Evolutionary conservation across 2,888 invertebrate species (phyloP).

Genomic region (Lithosia quadra): DNA sequence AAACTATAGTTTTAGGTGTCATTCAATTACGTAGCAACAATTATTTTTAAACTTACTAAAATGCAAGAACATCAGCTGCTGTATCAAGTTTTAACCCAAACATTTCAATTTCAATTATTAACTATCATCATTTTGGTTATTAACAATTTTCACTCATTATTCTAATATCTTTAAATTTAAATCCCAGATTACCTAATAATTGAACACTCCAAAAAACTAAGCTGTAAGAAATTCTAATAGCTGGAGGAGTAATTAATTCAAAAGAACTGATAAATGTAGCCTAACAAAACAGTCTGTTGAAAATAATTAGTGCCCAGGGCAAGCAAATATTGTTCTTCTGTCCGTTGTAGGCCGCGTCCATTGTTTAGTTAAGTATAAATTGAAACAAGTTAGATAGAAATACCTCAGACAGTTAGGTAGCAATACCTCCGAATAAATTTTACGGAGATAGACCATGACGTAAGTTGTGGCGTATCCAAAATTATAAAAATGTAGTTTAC

Average conservation of each 20-base stretch:
- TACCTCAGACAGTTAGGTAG: no score
- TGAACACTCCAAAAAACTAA: neutral
- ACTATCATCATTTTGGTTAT: neutral
- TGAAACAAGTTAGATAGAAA: neutral
- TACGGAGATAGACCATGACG: no score
- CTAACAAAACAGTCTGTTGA: conserved; percentile 9
- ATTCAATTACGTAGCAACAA: no score
- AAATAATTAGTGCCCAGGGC: neutral
- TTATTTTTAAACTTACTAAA: no score
- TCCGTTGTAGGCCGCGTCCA: conserved; percentile 8
- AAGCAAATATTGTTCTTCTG: conserved; percentile 14
- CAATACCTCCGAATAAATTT: no score
- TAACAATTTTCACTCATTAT: neutral
- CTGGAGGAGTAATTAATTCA: neutral
- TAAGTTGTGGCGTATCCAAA: no score
- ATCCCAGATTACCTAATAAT: conserved; percentile 2
- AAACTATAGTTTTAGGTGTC: no score
- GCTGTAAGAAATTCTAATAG: conserved; percentile 4
- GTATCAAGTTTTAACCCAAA: no score
- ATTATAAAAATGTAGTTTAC: no score
- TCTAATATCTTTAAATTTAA: neutral
- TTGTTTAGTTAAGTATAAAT: conserved; percentile 4
- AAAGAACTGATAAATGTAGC: conserved; percentile 6
- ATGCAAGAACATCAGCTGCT: no score
- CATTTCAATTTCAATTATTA: no score